phyloP scores from a whole-genome alignment of 2,888 invertebrate species.

The Drosophila engyochracea region DNA sequence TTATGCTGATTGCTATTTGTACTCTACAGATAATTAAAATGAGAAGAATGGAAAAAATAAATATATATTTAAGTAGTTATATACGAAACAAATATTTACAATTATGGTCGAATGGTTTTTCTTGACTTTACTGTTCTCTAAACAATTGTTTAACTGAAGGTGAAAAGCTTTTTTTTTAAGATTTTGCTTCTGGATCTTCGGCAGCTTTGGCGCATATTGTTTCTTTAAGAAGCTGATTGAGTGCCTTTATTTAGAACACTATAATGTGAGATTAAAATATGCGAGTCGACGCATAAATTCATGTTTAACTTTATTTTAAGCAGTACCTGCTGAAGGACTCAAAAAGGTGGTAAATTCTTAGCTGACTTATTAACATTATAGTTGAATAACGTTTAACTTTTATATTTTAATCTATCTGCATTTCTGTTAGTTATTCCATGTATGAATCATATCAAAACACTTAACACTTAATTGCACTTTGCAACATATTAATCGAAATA shows the following conservation, averaged over 20 bases:
- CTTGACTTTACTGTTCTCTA: background rate
- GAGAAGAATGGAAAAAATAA: background rate
- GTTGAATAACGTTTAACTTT: background rate
- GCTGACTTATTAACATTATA: background rate
- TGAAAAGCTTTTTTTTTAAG: background rate
- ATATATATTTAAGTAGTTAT: background rate
- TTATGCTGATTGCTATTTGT: constrained; percentile 45
- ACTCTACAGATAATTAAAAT: constrained; percentile 58
- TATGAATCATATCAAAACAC: background rate
- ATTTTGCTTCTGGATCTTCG: background rate
- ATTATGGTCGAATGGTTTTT: background rate
- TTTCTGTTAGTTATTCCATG: background rate
- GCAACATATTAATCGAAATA: background rate
- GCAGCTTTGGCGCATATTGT: background rate
- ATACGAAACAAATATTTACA: constrained; percentile 11
- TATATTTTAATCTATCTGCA: fast-evolving
- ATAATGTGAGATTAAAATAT: background rate
- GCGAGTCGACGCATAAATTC: background rate
- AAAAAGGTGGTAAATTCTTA: fast-evolving
- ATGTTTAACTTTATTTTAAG: background rate
- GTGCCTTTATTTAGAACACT: background rate
- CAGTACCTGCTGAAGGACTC: background rate
- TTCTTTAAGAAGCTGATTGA: background rate
- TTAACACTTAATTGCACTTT: background rate
- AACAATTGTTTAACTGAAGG: background rate